Evolutionary conservation across 2,797 vertebrate species (phyloP).

Genomic region (Dendrocincla fuliginosa): DNA sequence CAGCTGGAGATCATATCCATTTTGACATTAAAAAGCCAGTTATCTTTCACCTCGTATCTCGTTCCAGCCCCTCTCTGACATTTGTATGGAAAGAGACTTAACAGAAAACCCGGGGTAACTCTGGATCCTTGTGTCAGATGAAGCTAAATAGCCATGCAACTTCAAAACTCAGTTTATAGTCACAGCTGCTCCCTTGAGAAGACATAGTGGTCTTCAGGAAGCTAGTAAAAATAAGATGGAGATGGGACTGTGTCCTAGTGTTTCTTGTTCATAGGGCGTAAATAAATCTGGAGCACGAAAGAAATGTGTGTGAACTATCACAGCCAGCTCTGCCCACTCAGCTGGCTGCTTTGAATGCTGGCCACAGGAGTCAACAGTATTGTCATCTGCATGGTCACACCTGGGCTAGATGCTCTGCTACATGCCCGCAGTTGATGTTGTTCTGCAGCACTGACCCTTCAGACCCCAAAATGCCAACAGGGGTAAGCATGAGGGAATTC

Average conservation of each 20-base stretch:
- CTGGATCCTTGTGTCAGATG: not conserved
- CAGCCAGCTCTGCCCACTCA: not conserved
- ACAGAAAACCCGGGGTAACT: not conserved
- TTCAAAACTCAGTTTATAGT: not conserved
- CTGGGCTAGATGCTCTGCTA: not conserved
- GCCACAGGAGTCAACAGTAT: not conserved
- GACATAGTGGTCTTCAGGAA: not conserved
- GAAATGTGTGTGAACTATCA: fast-evolving
- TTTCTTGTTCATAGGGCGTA: not conserved
- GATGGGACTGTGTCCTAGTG: not conserved
- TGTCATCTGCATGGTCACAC: not conserved
- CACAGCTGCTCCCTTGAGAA: not conserved
- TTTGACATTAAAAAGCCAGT: not conserved
- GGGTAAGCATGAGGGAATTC: not conserved
- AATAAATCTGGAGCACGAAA: not conserved
- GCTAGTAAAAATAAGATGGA: not conserved
- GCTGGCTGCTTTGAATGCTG: not conserved
- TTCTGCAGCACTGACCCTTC: not conserved
- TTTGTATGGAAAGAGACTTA: not conserved
- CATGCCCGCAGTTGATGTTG: fast-evolving
- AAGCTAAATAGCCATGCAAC: not conserved
- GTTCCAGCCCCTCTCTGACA: not conserved
- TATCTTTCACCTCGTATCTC: not conserved
- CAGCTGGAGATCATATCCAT: not conserved
- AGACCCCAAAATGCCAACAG: not conserved